Percentiles rank a stretch among this genome's conserved stretches.
phyloP scores from a whole-genome alignment of 2,888 invertebrate species.

The Leptothorax acervorum region DNA sequence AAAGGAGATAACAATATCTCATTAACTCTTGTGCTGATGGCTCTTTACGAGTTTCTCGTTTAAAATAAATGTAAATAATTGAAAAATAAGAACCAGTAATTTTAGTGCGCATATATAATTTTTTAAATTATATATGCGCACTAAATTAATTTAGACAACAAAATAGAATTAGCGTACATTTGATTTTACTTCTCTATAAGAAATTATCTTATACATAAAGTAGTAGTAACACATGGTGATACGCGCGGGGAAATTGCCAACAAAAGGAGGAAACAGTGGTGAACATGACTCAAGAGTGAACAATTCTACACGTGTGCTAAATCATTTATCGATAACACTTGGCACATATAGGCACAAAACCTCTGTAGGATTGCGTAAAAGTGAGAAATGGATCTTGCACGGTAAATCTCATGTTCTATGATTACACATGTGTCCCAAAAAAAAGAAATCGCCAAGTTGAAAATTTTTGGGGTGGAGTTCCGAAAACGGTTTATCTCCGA shows the following conservation, averaged over 20 bases:
- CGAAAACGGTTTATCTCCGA: no score
- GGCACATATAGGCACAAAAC: neutral
- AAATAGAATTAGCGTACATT: no score
- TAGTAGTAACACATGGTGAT: conserved; percentile 40
- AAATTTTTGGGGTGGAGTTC: neutral
- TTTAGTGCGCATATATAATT: no score
- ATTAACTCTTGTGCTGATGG: no score
- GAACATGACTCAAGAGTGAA: conserved; percentile 51
- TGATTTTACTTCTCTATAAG: no score
- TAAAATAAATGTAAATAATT: neutral
- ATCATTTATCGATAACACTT: neutral
- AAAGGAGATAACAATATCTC: neutral
- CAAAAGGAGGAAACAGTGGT: conserved; percentile 30
- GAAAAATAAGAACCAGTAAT: no score
- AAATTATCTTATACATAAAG: neutral
- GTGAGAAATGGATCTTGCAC: neutral
- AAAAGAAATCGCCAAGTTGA: neutral
- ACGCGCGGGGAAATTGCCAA: neutral
- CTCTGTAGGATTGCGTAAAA: neutral
- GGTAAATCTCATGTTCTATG: neutral
- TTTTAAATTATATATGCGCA: no score
- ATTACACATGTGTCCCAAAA: neutral
- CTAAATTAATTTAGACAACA: no score
- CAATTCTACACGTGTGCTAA: conserved; percentile 16
- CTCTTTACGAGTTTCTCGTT: neutral